These are phyloP conservation scores for Forbesichthys agassizii DNA, from an alignment of 2,113 vertebrate genomes.

Conservation along the genomic window DNA sequence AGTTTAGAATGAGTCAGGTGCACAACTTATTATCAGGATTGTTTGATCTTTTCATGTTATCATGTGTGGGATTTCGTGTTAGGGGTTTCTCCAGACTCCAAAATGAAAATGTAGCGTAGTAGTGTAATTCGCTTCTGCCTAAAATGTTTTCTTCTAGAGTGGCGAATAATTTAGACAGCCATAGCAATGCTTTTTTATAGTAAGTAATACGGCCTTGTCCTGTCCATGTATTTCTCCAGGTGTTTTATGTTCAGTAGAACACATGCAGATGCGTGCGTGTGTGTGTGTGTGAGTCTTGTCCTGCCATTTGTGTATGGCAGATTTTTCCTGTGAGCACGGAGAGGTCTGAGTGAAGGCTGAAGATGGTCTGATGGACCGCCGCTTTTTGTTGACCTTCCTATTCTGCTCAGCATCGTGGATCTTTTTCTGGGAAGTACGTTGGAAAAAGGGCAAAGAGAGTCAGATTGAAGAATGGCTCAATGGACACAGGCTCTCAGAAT, in stretches of 20 bases:
- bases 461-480: slow-evolving; percentile 83
- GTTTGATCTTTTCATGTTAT: not conserved
- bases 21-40: not conserved
- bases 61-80: not conserved
- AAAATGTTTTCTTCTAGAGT: not conserved
- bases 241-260: not conserved
- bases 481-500: slow-evolving; percentile 77
- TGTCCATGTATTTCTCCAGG: not conserved
- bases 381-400: slow-evolving; percentile 81
- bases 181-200: too few relatives aligned
- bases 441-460: slow-evolving; percentile 78
- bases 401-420: slow-evolving; percentile 77
- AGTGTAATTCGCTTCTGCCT: slow-evolving; percentile 1
- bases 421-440: slow-evolving; percentile 82
- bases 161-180: too few relatives aligned
- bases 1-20: not conserved
- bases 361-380: slow-evolving; percentile 83
- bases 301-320: slow-evolving; percentile 22
- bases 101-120: not conserved
- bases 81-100: too few relatives aligned
- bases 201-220: not conserved
- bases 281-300: slow-evolving; percentile 18
- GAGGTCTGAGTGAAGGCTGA: slow-evolving; percentile 67
- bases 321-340: slow-evolving; percentile 43
- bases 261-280: not conserved